These are phyloP conservation scores for Mesitornis unicolor DNA, from an alignment of 2,113 vertebrate genomes.

Conservation along the genomic window DNA sequence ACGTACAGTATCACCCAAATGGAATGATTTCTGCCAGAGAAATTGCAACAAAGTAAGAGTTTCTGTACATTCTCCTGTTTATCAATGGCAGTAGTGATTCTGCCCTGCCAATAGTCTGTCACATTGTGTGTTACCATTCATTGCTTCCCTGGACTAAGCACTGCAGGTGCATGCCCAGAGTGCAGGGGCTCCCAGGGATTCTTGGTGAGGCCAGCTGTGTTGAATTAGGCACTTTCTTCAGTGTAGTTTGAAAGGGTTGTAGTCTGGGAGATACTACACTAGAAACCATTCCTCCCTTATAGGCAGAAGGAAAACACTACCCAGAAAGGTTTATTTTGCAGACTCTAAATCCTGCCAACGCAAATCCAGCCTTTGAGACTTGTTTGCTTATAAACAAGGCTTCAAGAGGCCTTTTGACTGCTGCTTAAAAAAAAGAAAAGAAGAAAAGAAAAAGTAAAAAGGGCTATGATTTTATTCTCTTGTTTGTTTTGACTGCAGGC, in stretches of 20 bases:
- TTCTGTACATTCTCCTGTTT: neutral
- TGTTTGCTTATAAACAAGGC: constrained; percentile 37
- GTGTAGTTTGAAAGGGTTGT: neutral
- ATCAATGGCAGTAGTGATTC: constrained; percentile 23
- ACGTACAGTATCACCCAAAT: neutral
- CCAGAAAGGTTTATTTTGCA: constrained; percentile 63
- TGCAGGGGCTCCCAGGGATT: neutral
- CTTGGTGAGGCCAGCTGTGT: constrained; percentile 21
- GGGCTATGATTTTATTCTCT: neutral
- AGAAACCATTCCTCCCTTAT: neutral
- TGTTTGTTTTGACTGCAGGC: constrained; percentile 49
- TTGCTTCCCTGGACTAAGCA: neutral
- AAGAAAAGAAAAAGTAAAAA: neutral
- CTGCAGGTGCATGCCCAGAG: neutral
- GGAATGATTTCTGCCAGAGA: neutral
- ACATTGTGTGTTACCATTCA: neutral
- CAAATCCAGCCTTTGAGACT: constrained; percentile 47
- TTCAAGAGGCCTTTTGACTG: constrained; percentile 50
- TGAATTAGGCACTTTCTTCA: constrained; percentile 38
- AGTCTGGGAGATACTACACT: neutral
- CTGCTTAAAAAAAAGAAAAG: neutral
- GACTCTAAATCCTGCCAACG: constrained; percentile 21
- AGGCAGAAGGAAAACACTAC: constrained; percentile 56
- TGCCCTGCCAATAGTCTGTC: neutral
- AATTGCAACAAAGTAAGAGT: neutral